phyloP scores from a whole-genome alignment of 1,140 invertebrate species.

The Orussus abietinus region DNA sequence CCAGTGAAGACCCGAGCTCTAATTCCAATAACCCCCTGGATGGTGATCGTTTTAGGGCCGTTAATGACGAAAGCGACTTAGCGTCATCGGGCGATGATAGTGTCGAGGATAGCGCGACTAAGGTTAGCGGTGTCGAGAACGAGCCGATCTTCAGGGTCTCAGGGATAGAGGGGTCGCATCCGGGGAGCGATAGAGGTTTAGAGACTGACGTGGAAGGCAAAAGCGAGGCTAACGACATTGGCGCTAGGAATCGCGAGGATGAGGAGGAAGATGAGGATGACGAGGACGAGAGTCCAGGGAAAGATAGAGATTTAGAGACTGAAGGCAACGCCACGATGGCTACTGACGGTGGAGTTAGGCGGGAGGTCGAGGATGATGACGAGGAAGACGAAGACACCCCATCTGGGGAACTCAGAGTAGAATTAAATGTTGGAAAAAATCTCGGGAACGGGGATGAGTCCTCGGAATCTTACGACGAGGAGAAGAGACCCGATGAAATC shows the following conservation, averaged over 20 bases:
- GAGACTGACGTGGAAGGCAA: slow-evolving; percentile 12
- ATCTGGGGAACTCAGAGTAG: no score
- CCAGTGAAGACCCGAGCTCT: slow-evolving; percentile 43
- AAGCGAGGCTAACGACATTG: slow-evolving; percentile 5
- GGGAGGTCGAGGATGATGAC: background rate
- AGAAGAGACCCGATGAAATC: slow-evolving; percentile 1
- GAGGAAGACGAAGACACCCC: slow-evolving; percentile 2
- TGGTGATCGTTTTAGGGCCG: slow-evolving; percentile 45
- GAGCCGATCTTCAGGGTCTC: no score
- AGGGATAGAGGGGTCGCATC: no score
- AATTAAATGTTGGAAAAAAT: no score
- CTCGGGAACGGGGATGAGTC: no score
- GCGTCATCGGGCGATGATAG: slow-evolving; percentile 14
- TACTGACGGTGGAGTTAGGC: slow-evolving; percentile 6
- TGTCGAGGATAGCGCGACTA: slow-evolving; percentile 18
- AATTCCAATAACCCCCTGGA: slow-evolving; percentile 48
- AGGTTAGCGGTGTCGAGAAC: slow-evolving; percentile 22
- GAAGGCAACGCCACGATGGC: no score
- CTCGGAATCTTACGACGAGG: slow-evolving; percentile 11
- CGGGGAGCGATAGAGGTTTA: slow-evolving; percentile 10
- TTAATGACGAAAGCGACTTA: slow-evolving; percentile 17
- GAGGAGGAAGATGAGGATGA: slow-evolving; percentile 1
- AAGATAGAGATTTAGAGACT: slow-evolving; percentile 1
- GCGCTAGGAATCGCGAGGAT: slow-evolving; percentile 7
- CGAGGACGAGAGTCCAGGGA: background rate